A percentile compares a stretch with the other conserved stretches of the same genome.
phyloP scores from a whole-genome alignment of 2,888 invertebrate species.

The Chloromyia formosa region DNA sequence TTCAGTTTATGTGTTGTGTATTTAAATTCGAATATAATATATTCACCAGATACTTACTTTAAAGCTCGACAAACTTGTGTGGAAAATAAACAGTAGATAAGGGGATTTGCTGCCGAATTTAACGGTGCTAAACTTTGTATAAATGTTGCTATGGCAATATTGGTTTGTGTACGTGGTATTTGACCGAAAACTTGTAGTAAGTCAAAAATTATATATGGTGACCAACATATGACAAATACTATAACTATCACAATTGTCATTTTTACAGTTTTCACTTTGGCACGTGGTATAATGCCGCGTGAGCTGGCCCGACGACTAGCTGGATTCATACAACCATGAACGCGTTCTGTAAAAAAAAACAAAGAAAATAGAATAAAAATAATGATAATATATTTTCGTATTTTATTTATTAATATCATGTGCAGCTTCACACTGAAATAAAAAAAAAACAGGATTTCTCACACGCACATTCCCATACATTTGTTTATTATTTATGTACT shows the following conservation, averaged over 20 bases:
- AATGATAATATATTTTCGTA: too few species aligned
- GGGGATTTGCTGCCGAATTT: slow-evolving; percentile 93
- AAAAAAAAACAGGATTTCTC: too few species aligned
- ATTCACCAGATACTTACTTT: slow-evolving; percentile 69
- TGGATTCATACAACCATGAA: slow-evolving; percentile 61
- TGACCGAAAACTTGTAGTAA: slow-evolving; percentile 87
- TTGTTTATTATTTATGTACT: too few species aligned
- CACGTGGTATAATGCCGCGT: slow-evolving; percentile 90
- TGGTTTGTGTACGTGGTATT: slow-evolving; percentile 80
- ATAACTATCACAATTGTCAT: slow-evolving; percentile 97
- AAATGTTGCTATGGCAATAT: slow-evolving; percentile 86
- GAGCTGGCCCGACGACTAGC: slow-evolving; percentile 84
- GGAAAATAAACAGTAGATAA: slow-evolving; percentile 94
- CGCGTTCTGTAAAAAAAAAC: slow-evolving; percentile 54
- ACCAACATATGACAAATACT: slow-evolving; percentile 94
- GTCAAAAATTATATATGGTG: slow-evolving; percentile 93
- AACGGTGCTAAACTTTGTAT: slow-evolving; percentile 91
- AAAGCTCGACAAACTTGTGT: slow-evolving; percentile 85
- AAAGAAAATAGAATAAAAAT: neutral
- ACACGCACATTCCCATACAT: too few species aligned
- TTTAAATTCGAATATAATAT: too few species aligned
- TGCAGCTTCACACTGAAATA: too few species aligned
- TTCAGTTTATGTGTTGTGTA: too few species aligned
- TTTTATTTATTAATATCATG: too few species aligned
- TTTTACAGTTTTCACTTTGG: slow-evolving; percentile 96